A percentile compares a stretch with the other conserved stretches of the same genome.
Evolutionary conservation across 2,113 vertebrate species (phyloP).

Genomic region (Sprattus sprattus): DNA sequence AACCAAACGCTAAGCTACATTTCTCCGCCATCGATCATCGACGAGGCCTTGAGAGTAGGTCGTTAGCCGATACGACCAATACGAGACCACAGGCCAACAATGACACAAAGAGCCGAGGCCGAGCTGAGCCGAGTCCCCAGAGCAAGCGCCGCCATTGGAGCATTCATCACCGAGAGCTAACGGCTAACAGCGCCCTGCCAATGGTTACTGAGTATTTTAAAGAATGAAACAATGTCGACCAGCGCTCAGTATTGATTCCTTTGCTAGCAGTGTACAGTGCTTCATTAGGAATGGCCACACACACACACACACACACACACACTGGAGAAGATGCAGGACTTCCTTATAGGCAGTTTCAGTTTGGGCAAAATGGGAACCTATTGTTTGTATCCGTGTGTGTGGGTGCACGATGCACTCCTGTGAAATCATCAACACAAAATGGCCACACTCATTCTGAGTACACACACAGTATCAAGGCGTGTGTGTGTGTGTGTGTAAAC

Average conservation of each 20-base stretch:
- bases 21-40: background rate
- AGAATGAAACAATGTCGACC: background rate
- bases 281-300: background rate
- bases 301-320: background rate
- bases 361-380: background rate
- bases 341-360: background rate
- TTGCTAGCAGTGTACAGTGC: background rate
- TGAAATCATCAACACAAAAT: background rate
- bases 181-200: background rate
- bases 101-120: background rate
- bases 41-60: background rate
- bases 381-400: background rate
- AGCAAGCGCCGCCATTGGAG: background rate
- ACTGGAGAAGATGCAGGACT: background rate
- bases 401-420: background rate
- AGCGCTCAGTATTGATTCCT: background rate
- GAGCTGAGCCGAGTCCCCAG: background rate
- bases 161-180: background rate
- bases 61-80: background rate
- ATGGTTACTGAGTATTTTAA: background rate
- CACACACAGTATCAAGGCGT: background rate
- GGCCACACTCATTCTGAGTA: background rate
- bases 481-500: background rate
- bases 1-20: background rate
- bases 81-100: background rate